Percentiles rank a stretch among this genome's conserved stretches.
phyloP scores from a whole-genome alignment of 2,113 vertebrate species.

The Nannobrachium achirus region DNA sequence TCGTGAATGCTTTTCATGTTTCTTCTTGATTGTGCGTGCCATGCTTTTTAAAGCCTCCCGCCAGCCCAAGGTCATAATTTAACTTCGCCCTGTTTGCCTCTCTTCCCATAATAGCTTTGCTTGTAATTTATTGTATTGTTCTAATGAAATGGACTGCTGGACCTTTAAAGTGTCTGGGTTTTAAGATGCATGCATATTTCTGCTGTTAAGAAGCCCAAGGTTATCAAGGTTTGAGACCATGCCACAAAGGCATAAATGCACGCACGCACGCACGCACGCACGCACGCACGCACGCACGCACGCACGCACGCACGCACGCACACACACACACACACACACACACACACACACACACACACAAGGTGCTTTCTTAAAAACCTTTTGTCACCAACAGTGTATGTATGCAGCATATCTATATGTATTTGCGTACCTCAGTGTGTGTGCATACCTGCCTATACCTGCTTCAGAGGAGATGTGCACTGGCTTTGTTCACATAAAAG shows the following conservation, averaged over 20 bases:
- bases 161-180: slow-evolving; percentile 22
- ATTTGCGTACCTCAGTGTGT: not conserved
- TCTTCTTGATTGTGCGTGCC: not conserved
- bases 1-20: not conserved
- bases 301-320: not conserved
- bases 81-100: not conserved
- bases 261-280: not conserved
- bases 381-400: too few species aligned
- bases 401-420: too few species aligned
- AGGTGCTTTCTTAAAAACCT: not conserved
- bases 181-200: slow-evolving; percentile 15
- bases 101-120: slow-evolving; percentile 4
- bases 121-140: slow-evolving; percentile 17
- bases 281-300: not conserved
- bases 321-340: not conserved
- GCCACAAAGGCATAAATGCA: not conserved
- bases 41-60: slow-evolving; percentile 23
- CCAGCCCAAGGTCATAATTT: slow-evolving; percentile 25
- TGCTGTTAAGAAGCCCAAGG: slow-evolving; percentile 18
- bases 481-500: not conserved
- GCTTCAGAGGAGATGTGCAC: not conserved
- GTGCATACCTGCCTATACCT: not conserved
- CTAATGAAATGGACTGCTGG: slow-evolving; percentile 34
- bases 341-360: slow-evolving; percentile 1
- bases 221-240: not conserved